A percentile compares a stretch with the other conserved stretches of the same genome.
Conservation (phyloP, 2,888 invertebrate genomes). For the Philaethria dido region DNA sequence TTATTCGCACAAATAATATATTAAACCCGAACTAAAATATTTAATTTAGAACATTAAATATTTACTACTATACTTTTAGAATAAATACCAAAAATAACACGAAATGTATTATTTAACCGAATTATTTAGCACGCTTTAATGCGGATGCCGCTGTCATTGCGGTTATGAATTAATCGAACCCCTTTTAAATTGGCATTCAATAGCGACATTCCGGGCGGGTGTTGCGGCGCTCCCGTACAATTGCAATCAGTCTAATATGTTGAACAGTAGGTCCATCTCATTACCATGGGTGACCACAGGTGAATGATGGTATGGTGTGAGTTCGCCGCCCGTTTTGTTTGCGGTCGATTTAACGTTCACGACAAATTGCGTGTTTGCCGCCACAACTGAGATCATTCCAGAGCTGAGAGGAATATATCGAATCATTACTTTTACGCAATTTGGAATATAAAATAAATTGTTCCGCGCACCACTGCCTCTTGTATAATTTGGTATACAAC, state of each 20-base stretch:
- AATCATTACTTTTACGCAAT: constrained; percentile 68
- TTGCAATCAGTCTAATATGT: constrained; percentile 83
- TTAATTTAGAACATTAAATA: constrained; percentile 22
- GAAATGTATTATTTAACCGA: constrained; percentile 27
- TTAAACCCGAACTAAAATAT: constrained; percentile 16
- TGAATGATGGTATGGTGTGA: constrained; percentile 77
- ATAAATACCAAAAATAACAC: constrained; percentile 22
- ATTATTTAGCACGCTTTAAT: constrained; percentile 43
- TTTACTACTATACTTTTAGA: constrained; percentile 22
- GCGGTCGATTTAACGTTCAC: constrained; percentile 82
- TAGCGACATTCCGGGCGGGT: constrained; percentile 50
- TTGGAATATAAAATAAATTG: constrained; percentile 59
- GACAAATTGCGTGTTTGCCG: constrained; percentile 82
- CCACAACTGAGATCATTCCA: constrained; percentile 73
- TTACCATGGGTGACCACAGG: constrained; percentile 82
- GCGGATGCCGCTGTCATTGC: constrained; percentile 40
- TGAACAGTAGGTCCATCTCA: constrained; percentile 81
- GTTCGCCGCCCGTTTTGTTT: constrained; percentile 77
- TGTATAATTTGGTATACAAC: constrained; percentile 48
- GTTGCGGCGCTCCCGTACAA: constrained; percentile 59
- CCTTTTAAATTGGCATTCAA: constrained; percentile 48
- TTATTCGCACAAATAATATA: constrained; percentile 7
- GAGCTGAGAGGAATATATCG: constrained; percentile 66
- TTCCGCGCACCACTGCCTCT: constrained; percentile 49
- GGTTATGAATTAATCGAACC: constrained; percentile 51